A percentile compares a stretch with the other conserved stretches of the same genome.
phyloP scores from a whole-genome alignment of 2,113 vertebrate species.

The Chaenocephalus aceratus region DNA sequence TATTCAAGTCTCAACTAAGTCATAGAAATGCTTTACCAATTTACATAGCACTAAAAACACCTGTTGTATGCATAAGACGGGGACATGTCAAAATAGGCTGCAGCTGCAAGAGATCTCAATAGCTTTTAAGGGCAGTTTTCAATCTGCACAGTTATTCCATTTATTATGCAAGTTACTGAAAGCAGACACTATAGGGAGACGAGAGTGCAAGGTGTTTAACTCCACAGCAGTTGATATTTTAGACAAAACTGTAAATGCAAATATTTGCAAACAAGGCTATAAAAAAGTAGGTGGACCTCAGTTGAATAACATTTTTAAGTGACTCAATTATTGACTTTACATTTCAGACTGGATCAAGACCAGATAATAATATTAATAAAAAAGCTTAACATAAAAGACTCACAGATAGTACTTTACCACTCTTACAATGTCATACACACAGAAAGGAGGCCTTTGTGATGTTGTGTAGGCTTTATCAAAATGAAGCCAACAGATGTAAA shows the following conservation, averaged over 20 bases:
- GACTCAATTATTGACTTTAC: constrained; percentile 67
- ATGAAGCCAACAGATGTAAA: constrained; percentile 50
- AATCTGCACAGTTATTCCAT: constrained; percentile 63
- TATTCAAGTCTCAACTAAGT: constrained; percentile 82
- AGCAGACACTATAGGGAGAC: constrained; percentile 67
- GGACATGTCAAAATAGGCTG: constrained; percentile 65
- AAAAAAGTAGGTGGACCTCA: constrained; percentile 69
- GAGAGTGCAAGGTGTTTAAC: constrained; percentile 59
- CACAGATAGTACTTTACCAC: constrained; percentile 69
- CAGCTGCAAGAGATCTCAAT: constrained; percentile 72
- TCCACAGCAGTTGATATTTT: constrained; percentile 64
- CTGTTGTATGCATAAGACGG: constrained; percentile 71
- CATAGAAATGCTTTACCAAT: constrained; percentile 83
- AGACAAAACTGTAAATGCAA: constrained; percentile 68
- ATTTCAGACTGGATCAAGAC: constrained; percentile 62
- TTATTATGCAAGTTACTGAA: constrained; percentile 61
- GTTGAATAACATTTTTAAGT: constrained; percentile 69
- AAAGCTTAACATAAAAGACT: constrained; percentile 68
- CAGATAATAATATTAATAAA: constrained; percentile 55
- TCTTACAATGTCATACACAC: constrained; percentile 68
- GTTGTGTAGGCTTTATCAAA: constrained; percentile 64
- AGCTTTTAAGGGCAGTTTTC: constrained; percentile 53
- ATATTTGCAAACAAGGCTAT: constrained; percentile 69
- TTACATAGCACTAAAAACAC: constrained; percentile 85
- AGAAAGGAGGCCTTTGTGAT: constrained; percentile 70